These are phyloP conservation scores for Melolontha melolontha DNA, from an alignment of 2,888 invertebrate genomes.

Conservation along the genomic window DNA sequence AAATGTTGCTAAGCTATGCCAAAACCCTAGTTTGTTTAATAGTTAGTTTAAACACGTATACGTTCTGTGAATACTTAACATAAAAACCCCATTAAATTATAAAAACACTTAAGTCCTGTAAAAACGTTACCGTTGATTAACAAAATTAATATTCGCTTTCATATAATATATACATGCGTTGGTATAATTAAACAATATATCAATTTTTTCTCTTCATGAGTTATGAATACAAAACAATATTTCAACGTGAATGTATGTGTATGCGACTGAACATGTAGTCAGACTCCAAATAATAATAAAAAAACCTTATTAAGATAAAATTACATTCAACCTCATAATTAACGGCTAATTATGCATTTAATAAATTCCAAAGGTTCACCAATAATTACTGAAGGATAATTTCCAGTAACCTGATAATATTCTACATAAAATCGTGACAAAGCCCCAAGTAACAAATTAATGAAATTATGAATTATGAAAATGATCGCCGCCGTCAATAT, in stretches of 20 bases:
- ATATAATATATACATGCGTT: neutral
- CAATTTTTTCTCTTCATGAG: slow-evolving; percentile 10
- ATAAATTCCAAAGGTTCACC: slow-evolving; percentile 64
- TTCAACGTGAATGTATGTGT: slow-evolving; percentile 7
- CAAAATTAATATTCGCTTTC: slow-evolving; percentile 1
- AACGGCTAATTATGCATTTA: slow-evolving; percentile 66
- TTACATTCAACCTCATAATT: slow-evolving; percentile 58
- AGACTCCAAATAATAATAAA: slow-evolving; percentile 27
- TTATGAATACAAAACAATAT: slow-evolving; percentile 4
- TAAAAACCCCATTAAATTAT: too few species aligned
- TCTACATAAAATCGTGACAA: slow-evolving; percentile 68
- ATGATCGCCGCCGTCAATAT: slow-evolving; percentile 64
- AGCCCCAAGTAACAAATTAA: slow-evolving; percentile 68
- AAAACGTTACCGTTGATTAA: too few species aligned
- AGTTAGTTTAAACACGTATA: too few species aligned
- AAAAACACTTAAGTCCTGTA: too few species aligned
- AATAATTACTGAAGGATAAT: slow-evolving; percentile 65
- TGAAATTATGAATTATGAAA: slow-evolving; percentile 69
- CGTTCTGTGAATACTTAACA: too few species aligned
- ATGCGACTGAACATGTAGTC: slow-evolving; percentile 10
- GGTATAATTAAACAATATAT: slow-evolving; percentile 27
- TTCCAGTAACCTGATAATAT: slow-evolving; percentile 65
- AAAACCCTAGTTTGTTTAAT: too few species aligned
- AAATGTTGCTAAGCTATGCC: too few species aligned
- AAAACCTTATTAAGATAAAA: slow-evolving; percentile 48